Conservation (phyloP, 2,113 vertebrate genomes). For the Lepus europaeus region DNA sequence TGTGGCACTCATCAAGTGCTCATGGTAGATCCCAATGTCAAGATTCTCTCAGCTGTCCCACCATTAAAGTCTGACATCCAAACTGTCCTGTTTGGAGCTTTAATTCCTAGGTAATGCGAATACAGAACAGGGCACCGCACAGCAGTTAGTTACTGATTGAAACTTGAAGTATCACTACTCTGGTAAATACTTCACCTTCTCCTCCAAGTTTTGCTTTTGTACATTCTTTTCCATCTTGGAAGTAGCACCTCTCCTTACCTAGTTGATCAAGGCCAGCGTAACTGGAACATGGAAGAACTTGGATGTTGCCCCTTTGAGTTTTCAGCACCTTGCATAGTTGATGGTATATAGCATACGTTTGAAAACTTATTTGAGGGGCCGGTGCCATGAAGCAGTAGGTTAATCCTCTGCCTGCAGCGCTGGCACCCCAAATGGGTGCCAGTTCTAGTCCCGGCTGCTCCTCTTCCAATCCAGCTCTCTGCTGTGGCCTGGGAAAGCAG, state of each 20-base stretch:
- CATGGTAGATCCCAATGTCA: neutral
- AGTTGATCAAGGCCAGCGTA: neutral
- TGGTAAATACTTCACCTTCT: neutral
- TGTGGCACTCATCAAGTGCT: neutral
- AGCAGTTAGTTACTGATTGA: neutral
- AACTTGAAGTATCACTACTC: neutral
- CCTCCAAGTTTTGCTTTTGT: neutral
- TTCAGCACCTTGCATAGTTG: neutral
- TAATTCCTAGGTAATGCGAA: neutral
- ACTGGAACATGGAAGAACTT: neutral
- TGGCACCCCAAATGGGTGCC: no score
- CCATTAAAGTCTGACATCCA: neutral
- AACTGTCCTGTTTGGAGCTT: neutral
- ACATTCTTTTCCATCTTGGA: neutral
- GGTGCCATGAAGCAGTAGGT: no score
- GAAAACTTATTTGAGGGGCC: neutral
- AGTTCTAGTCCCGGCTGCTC: no score
- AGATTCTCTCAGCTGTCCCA: neutral
- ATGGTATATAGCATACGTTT: neutral
- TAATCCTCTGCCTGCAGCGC: no score
- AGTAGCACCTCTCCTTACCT: fast-evolving
- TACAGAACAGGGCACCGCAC: neutral
- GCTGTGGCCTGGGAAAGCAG: no score
- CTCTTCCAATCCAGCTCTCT: no score
- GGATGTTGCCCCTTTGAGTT: neutral